Conservation (phyloP, 2,113 vertebrate species). For the Hemibagrus wyckioides region DNA sequence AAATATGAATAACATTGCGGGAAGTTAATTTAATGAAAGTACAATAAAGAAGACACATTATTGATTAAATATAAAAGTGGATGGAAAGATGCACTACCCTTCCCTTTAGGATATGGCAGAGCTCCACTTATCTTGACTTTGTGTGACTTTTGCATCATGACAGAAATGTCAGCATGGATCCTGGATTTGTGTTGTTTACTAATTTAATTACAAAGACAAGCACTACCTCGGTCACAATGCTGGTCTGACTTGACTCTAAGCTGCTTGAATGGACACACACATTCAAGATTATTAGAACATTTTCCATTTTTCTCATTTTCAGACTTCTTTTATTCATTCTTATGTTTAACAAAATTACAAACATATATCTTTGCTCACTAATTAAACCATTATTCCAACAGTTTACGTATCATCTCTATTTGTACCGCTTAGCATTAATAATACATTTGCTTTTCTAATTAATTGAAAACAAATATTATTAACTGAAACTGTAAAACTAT, state of each 20-base stretch:
- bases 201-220: constrained; percentile 5
- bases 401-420: background rate
- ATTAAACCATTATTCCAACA: background rate
- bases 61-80: background rate
- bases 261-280: background rate
- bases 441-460: background rate
- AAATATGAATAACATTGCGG: background rate
- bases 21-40: background rate
- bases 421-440: background rate
- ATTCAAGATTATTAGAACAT: background rate
- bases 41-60: background rate
- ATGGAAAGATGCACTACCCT: background rate
- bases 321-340: background rate
- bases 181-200: constrained; percentile 15
- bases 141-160: background rate
- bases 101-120: background rate
- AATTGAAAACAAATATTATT: background rate
- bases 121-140: background rate
- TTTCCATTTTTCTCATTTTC: background rate
- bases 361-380: background rate
- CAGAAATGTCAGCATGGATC: background rate
- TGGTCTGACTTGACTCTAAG: constrained; percentile 1
- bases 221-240: constrained; percentile 4
- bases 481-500: background rate
- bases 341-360: background rate